Percentiles rank a stretch among this genome's conserved stretches.
Conservation (phyloP, 2,888 invertebrate species). For the Cephus runcator region DNA sequence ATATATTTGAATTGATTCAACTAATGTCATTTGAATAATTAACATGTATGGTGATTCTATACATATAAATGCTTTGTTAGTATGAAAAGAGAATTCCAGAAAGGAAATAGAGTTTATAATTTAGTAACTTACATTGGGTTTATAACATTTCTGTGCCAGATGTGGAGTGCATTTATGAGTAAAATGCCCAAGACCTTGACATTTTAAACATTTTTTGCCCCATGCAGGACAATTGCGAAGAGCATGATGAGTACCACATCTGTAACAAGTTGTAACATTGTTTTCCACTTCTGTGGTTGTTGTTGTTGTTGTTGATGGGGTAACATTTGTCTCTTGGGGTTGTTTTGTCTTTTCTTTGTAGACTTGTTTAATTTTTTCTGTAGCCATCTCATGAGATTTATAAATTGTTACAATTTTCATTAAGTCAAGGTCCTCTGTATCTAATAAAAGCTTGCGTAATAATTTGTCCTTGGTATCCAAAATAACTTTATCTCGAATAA, state of each 20-base stretch:
- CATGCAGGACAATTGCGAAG: slow-evolving; percentile 31
- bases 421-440: slow-evolving; percentile 17
- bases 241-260: slow-evolving; percentile 29
- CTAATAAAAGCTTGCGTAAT: slow-evolving; percentile 15
- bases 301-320: neutral
- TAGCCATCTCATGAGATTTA: slow-evolving; percentile 16
- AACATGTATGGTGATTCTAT: neutral
- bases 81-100: neutral
- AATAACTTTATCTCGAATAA: slow-evolving; percentile 40
- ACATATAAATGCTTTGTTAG: neutral
- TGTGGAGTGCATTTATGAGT: neutral
- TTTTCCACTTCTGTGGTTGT: neutral
- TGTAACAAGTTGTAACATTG: slow-evolving; percentile 20
- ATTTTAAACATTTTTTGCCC: slow-evolving; percentile 30
- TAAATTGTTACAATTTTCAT: slow-evolving; percentile 14
- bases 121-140: neutral
- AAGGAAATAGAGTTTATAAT: neutral
- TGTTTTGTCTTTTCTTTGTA: slow-evolving; percentile 10
- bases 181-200: slow-evolving; percentile 25
- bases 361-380: slow-evolving; percentile 1
- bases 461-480: slow-evolving; percentile 19
- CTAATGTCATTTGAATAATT: neutral
- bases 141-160: neutral
- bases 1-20: neutral
- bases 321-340: slow-evolving; percentile 16